phyloP scores from a whole-genome alignment of 2,888 invertebrate species.

The Agrotis puta region DNA sequence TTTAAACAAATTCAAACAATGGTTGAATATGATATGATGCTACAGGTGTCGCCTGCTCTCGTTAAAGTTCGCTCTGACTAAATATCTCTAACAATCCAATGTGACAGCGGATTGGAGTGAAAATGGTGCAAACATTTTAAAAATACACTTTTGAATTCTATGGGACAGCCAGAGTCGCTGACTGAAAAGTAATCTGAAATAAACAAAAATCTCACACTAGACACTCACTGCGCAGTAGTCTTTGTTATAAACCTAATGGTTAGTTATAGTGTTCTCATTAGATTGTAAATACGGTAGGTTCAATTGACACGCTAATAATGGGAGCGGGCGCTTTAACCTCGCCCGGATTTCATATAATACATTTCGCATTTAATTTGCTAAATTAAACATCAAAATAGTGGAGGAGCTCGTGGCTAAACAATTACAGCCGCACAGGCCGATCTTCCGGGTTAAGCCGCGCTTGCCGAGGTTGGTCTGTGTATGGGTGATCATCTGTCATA shows the following conservation, averaged over 20 bases:
- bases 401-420: too few relatives aligned
- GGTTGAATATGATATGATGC: not conserved
- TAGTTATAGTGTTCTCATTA: slow-evolving; percentile 31
- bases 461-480: too few relatives aligned
- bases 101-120: not conserved
- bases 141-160: not conserved
- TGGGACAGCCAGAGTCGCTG: not conserved
- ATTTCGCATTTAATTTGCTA: not conserved
- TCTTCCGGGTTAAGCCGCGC: too few relatives aligned
- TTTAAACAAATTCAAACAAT: not conserved
- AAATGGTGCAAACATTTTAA: not conserved
- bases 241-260: slow-evolving; percentile 31
- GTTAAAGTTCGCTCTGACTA: not conserved
- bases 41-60: slow-evolving; percentile 7
- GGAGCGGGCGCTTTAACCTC: slow-evolving; percentile 14
- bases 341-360: too few relatives aligned
- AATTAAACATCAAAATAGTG: too few relatives aligned
- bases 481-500: too few relatives aligned
- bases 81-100: not conserved
- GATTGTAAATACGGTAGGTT: slow-evolving; percentile 29
- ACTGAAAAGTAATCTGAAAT: not conserved
- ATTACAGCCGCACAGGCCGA: too few relatives aligned
- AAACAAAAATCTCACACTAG: not conserved
- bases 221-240: slow-evolving; percentile 14
- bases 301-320: not conserved